Base-by-base conservation (phyloP, 2,888 invertebrate species). In the Danaus chrysippus region DNA sequence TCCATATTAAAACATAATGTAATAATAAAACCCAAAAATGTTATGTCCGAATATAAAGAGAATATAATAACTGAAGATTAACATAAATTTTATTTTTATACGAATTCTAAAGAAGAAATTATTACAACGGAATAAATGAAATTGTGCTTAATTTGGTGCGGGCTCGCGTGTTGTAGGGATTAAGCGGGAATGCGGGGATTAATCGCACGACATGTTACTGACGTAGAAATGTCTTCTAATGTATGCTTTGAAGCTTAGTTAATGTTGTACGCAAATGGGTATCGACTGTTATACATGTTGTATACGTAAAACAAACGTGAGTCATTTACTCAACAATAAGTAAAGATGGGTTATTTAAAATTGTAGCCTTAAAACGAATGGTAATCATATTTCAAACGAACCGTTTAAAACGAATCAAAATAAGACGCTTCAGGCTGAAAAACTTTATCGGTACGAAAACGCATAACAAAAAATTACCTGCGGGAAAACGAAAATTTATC, bases 201-300 rank as follows among this genome's bases (percentile, higher is more conserved):
- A 86, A 86, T 85, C 84, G 82, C 76, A 76, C 78, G 85, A 83
- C 83, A 82, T 72, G 81, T 74, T 76, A 78, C 82, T 82, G 83
- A 84, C 81, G 78, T 71, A 69, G 72, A 71, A 69, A 65, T 71
- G 64, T 67, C 71, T 67, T 66, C 65, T 60, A 68, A 70, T 68
- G 65, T 65, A 66, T 65, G 61, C 59, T 58, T 54, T 63, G 59
- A 69, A 64, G 64, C 61, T 63, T 66, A 67, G 49, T 49, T 49
- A 49, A 66, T 55, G 62, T 61, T 65, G 63, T 64, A 69, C 60
- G 61, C 65, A 66, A 65, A 69, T 69, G 68, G 61, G 49, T 58
- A 60, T 61, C 49, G 15, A 49, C 10, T 17, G 11, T 11, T 15
- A 42, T 52, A 44, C 49, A 9, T 49, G 49, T 17, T 17, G 49